phyloP scores from a whole-genome alignment of 2,888 invertebrate species.

The Dryadula phaetusa region DNA sequence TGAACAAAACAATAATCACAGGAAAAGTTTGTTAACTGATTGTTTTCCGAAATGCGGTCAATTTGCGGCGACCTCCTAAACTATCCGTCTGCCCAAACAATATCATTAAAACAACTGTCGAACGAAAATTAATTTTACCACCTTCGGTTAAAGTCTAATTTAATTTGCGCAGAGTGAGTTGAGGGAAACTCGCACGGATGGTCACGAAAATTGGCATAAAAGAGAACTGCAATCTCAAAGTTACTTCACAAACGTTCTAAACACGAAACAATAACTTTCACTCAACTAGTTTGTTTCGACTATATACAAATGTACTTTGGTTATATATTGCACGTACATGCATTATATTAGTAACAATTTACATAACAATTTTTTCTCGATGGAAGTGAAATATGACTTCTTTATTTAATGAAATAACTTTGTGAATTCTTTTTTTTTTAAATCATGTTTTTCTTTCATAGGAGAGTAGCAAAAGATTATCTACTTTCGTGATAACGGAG shows the following conservation, averaged over 20 bases:
- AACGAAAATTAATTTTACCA: constrained; percentile 34
- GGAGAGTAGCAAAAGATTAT: no score
- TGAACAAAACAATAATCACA: constrained; percentile 22
- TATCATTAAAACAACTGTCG: constrained; percentile 37
- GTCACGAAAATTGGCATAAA: constrained; percentile 36
- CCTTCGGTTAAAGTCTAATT: constrained; percentile 40
- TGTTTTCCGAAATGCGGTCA: constrained; percentile 67
- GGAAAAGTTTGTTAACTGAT: constrained; percentile 60
- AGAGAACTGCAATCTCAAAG: constrained; percentile 34
- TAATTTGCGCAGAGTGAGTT: constrained; percentile 33
- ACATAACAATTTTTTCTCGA: no score
- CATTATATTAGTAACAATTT: background rate
- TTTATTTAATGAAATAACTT: no score
- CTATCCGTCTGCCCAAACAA: constrained; percentile 46
- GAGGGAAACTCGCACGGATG: constrained; percentile 30
- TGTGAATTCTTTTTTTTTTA: no score
- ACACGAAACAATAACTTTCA: constrained; percentile 22
- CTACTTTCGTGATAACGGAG: no score
- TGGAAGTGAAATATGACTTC: no score
- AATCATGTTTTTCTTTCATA: no score
- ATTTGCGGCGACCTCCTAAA: constrained; percentile 53
- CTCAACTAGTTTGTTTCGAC: constrained; percentile 10
- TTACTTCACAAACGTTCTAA: constrained; percentile 27
- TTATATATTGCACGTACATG: background rate
- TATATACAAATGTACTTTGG: background rate